Conservation (phyloP, 2,797 vertebrate genomes). For the Ceryle rudis region DNA sequence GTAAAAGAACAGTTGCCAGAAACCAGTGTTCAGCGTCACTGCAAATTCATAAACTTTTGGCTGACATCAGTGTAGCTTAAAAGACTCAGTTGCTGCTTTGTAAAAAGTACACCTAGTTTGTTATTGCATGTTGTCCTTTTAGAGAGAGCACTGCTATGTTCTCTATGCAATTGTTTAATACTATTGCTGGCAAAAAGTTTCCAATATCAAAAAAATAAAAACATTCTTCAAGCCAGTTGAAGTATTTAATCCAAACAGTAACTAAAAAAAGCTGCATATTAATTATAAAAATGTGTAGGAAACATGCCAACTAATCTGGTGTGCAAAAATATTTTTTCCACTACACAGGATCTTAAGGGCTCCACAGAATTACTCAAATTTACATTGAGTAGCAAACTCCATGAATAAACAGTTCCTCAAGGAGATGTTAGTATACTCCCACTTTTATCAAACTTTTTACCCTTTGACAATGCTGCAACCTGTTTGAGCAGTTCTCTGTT, state of each 20-base stretch:
- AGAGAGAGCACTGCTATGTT: constrained; percentile 61
- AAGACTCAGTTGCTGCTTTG: constrained; percentile 39
- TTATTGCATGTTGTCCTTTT: constrained; percentile 82
- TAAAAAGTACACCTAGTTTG: constrained; percentile 58
- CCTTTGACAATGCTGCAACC: constrained; percentile 97
- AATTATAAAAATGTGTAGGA: constrained; percentile 81
- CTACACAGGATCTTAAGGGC: constrained; percentile 78
- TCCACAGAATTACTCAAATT: constrained; percentile 85
- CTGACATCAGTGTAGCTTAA: constrained; percentile 59
- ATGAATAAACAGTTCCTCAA: constrained; percentile 78
- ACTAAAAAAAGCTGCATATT: constrained; percentile 80
- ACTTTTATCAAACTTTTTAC: constrained; percentile 98
- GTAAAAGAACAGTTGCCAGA: constrained; percentile 70
- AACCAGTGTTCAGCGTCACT: constrained; percentile 56
- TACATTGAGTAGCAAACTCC: constrained; percentile 69
- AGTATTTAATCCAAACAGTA: constrained; percentile 79
- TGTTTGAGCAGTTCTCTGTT: constrained; percentile 99
- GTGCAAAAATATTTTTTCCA: constrained; percentile 80
- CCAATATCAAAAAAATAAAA: constrained; percentile 78
- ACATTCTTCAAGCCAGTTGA: constrained; percentile 85
- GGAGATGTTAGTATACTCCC: constrained; percentile 92
- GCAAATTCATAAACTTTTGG: constrained; percentile 50
- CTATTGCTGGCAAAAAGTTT: constrained; percentile 81
- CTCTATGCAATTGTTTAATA: constrained; percentile 70
- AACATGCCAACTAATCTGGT: constrained; percentile 77